phyloP scores from a whole-genome alignment of 2,888 invertebrate genomes.

The Crepidodera aurea region DNA sequence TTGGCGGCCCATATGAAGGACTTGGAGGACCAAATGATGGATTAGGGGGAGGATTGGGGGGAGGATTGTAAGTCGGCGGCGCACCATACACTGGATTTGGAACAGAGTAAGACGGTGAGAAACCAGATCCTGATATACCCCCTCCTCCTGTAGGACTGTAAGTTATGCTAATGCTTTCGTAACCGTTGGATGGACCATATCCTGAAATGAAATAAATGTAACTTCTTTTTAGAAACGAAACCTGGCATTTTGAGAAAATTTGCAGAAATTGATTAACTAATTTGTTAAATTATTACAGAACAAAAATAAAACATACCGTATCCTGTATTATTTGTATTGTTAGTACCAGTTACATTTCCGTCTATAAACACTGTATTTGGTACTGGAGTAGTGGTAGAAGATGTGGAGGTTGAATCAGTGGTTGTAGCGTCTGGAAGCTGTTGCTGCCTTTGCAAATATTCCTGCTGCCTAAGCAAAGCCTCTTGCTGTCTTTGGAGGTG shows the following conservation, averaged over 20 bases:
- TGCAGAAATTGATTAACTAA: too few relatives aligned
- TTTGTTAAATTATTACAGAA: too few relatives aligned
- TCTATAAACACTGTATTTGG: slow-evolving; percentile 48
- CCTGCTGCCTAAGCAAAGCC: slow-evolving; percentile 37
- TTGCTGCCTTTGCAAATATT: slow-evolving; percentile 32
- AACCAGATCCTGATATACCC: slow-evolving; percentile 4
- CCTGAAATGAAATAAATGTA: slow-evolving; percentile 43
- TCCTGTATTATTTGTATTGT: slow-evolving; percentile 36
- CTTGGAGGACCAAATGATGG: slow-evolving; percentile 30
- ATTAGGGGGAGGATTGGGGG: slow-evolving; percentile 18
- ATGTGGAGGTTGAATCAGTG: slow-evolving; percentile 39
- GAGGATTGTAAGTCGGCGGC: slow-evolving; percentile 14
- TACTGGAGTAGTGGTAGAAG: slow-evolving; percentile 53
- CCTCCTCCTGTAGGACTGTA: slow-evolving; percentile 50
- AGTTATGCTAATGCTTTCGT: slow-evolving; percentile 57
- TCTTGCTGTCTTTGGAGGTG: slow-evolving; percentile 21
- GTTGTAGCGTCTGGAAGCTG: slow-evolving; percentile 34
- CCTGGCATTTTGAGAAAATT: too few relatives aligned
- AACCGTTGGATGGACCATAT: slow-evolving; percentile 58
- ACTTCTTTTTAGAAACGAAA: too few relatives aligned
- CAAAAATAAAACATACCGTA: slow-evolving; percentile 41
- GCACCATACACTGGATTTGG: slow-evolving; percentile 19
- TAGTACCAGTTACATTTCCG: slow-evolving; percentile 22
- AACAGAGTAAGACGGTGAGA: slow-evolving; percentile 1
- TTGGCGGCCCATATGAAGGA: slow-evolving; percentile 35